Evolutionary conservation across 2,797 vertebrate species (phyloP), one percentile per base, ranked within the genome.

Genomic region (Epinephelus awoara): DNA sequence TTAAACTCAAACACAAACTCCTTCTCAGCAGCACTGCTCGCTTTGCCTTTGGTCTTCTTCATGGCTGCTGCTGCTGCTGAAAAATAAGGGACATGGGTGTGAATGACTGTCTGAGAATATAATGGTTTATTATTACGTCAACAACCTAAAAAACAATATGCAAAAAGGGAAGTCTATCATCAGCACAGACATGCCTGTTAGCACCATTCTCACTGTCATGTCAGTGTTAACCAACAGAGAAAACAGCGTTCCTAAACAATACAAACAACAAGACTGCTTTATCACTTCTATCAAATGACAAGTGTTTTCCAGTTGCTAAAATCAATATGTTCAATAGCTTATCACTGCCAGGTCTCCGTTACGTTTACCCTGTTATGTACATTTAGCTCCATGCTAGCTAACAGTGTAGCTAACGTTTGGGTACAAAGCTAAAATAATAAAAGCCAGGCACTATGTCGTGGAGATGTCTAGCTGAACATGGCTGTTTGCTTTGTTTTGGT

Each of bases 1-100:
- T 67, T 94, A 87, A 99, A 99, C 80, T 94, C 89, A 85, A 98
- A 99, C 15, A 95, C 91, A 88, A 98, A 99, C 80, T 97, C 97
- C 88, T 96, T 97, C 79, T 97, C 97, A 6, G 86, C 90, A 23
- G 82, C 87, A 47, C 52, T 91, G 80, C 23, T 92, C 23, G 69
- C 54, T 88, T 95, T 96, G 56, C 86, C 93, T 95, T 95, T 96
- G 82, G 85, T 96, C 82, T 94, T 96, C 93, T 98, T 99, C 97
- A 98, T 99, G 25, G 42, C 82, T 27, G 59, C 19, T 15, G n/a
- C n/a, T 27, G 27, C 27, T 15, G 11, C 90, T 91, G 68, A 8
- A 82, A 86, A 56, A 54, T 0, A 69, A 0, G 55, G 19, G 4
- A 1, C 3, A 34, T 34, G 1, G 52, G 15, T 11, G 3, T 14